A percentile compares a stretch with the other conserved stretches of the same genome.
These are phyloP conservation scores for Thunnus albacares DNA, from an alignment of 2,797 vertebrate genomes.

Conservation along the genomic window DNA sequence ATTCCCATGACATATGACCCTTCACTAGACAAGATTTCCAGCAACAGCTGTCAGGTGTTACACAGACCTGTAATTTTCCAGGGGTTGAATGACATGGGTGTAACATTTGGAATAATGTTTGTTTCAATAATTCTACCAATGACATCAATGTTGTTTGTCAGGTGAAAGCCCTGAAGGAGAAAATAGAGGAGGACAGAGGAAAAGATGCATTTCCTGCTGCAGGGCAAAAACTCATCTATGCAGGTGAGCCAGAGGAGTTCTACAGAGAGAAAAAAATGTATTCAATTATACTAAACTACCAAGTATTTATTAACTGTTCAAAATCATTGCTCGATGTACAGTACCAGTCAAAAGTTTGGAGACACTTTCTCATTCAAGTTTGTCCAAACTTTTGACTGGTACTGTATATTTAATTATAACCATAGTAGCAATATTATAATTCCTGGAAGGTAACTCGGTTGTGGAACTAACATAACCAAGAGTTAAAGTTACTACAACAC, in stretches of 20 bases:
- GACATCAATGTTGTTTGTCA: conserved; percentile 55
- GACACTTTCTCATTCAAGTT: no score
- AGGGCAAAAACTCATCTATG: conserved; percentile 88
- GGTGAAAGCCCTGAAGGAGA: conserved; percentile 86
- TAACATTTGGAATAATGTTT: not conserved
- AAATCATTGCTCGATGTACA: not conserved
- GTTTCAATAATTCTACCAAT: not conserved
- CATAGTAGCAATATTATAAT: no score
- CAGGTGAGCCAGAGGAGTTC: conserved; percentile 75
- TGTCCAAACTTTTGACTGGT: no score
- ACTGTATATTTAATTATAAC: no score
- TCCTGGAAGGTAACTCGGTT: not conserved
- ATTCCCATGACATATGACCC: not conserved
- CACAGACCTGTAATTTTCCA: no score
- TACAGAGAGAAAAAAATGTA: not conserved
- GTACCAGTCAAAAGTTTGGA: not conserved
- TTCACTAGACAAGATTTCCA: no score
- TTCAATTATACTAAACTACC: not conserved
- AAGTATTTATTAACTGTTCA: not conserved
- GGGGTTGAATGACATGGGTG: not conserved
- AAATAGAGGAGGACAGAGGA: conserved; percentile 84
- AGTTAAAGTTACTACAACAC: not conserved
- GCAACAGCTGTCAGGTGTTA: not conserved
- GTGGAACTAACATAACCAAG: not conserved
- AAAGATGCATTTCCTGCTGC: conserved; percentile 83